Base-by-base conservation (phyloP, 1,140 invertebrate species). In the Asobara japonica region DNA sequence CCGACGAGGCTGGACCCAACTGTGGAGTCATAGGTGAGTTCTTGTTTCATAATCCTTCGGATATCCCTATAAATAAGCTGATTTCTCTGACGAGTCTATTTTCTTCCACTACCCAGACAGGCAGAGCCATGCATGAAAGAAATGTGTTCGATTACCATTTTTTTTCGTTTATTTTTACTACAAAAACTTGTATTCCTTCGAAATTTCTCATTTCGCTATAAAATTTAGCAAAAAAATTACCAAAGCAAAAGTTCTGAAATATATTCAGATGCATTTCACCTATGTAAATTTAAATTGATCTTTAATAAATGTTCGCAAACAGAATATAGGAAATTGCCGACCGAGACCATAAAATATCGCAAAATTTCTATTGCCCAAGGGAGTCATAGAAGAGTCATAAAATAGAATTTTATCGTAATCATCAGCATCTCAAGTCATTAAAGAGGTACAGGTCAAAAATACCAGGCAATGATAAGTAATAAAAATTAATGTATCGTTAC, bases 1-100 rank as follows among this genome's bases (percentile, higher is more conserved):
- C 56, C 16, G 33, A 67, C 27, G 74, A 74, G 6, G 69, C 10
- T 13, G 62, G 51, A 51, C 79, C 76, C 41, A 78, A 81, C n/a
- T 86, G 82, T 48, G 83, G 78, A 18, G 75, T 86, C 29, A 83
- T 83, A 13, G 85, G 86, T 87, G 22, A 22, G 62, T 70, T 10
- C 1, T 16, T 7, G 29, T 60, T 16, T 51, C 45, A 11, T 8
- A 18, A 18, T 51, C 2, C 18, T 16, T 16, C 18, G 3, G n/a
- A 6, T 36, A 6, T 36, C 11, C 11, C 11, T 36, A 6, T 36
- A 6, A 6, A 6, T 36, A 6, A 6, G 5, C 11, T 36, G 5
- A 6, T 36, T 36, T 36, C 31, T 36, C 5, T 36, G 5, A 6
- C 11, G 5, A 36, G 5, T 36, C 11, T 5, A 36, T 36, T 36